Percentiles rank a stretch among this genome's conserved stretches.
Conservation (phyloP, 2,888 invertebrate species). For the Nomada flava region DNA sequence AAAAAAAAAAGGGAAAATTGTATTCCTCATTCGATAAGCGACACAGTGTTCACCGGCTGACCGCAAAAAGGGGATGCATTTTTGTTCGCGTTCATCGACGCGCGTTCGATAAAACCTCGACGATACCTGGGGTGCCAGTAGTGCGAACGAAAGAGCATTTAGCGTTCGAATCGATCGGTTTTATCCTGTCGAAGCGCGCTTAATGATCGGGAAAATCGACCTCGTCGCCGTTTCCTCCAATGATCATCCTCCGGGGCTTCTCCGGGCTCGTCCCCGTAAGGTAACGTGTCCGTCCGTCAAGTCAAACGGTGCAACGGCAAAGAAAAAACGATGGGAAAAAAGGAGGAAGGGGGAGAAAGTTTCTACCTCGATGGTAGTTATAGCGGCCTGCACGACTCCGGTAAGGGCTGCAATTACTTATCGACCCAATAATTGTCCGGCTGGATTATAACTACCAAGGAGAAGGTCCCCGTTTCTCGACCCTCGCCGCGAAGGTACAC, state of each 20-base stretch:
- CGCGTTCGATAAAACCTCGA: slow-evolving; percentile 29
- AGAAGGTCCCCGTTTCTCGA: slow-evolving; percentile 34
- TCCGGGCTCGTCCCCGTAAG: neutral
- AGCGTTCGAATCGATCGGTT: slow-evolving; percentile 21
- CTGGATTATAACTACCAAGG: slow-evolving; percentile 45
- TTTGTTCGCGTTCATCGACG: slow-evolving; percentile 28
- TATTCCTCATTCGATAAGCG: slow-evolving; percentile 50
- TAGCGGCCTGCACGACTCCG: slow-evolving; percentile 19
- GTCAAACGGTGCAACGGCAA: neutral
- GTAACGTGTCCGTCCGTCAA: neutral
- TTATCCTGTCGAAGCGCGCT: slow-evolving; percentile 14
- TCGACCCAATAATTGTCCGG: slow-evolving; percentile 49
- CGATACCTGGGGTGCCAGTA: neutral
- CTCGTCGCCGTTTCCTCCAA: slow-evolving; percentile 18
- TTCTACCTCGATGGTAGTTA: slow-evolving; percentile 1
- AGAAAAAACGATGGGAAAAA: neutral
- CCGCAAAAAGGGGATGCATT: slow-evolving; percentile 26
- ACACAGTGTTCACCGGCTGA: slow-evolving; percentile 25
- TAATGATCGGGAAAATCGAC: slow-evolving; percentile 23
- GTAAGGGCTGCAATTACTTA: slow-evolving; percentile 46
- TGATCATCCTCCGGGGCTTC: neutral
- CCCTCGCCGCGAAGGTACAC: slow-evolving; percentile 19
- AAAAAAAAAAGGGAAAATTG: slow-evolving; percentile 17
- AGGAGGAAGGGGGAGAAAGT: neutral
- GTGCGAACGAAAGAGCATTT: slow-evolving; percentile 36